Percentiles rank a stretch among this genome's conserved stretches.
Evolutionary conservation across 2,888 invertebrate species (phyloP).

Genomic region (Pseudococcus jackbeardsleyi): DNA sequence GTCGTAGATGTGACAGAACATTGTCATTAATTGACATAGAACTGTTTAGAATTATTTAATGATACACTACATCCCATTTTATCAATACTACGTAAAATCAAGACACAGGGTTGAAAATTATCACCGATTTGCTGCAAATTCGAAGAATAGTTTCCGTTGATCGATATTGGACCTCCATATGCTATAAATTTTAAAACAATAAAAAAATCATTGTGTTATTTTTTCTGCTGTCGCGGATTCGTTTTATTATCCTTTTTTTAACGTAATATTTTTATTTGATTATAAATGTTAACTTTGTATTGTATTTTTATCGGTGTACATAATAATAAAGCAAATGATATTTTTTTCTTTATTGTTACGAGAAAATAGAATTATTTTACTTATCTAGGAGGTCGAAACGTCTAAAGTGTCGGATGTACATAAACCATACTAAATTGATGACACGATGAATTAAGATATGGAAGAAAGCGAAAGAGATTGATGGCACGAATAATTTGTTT

Average conservation of each 20-base stretch:
- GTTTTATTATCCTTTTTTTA: background rate
- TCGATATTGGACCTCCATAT: background rate
- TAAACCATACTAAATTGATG: too few relatives aligned
- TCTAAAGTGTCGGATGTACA: too few relatives aligned
- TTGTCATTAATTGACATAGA: conserved; percentile 78
- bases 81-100: background rate
- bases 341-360: background rate
- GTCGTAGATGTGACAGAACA: conserved; percentile 96
- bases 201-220: background rate
- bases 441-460: too few relatives aligned
- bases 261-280: background rate
- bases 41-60: background rate
- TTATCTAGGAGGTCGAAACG: too few relatives aligned
- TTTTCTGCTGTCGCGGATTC: background rate
- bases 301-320: background rate
- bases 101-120: background rate
- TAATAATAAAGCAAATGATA: background rate
- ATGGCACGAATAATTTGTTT: too few relatives aligned
- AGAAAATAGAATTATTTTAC: too few relatives aligned
- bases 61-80: conserved; percentile 8
- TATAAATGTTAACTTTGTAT: conserved; percentile 19
- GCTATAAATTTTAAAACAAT: background rate
- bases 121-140: background rate
- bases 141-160: background rate
- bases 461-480: too few relatives aligned